Evolutionary conservation across 2,888 invertebrate genomes (phyloP).

Genomic region (Latrodectus elegans): DNA sequence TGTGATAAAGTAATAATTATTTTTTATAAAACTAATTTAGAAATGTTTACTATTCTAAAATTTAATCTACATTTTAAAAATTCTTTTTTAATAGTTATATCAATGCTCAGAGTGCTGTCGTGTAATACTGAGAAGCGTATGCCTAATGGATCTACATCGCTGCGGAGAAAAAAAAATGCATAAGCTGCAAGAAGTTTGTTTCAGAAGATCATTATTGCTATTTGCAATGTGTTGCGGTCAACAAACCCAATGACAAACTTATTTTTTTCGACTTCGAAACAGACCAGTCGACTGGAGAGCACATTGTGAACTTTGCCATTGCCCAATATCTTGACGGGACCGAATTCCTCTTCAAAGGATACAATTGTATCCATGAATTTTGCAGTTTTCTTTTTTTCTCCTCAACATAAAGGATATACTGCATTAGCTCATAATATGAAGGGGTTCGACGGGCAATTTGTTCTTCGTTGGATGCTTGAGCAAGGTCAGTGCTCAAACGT

Average conservation of each 20-base stretch:
- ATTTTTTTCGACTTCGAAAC: conserved; percentile 44
- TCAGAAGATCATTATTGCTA: neutral
- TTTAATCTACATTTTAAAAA: too few species aligned
- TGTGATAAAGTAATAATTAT: too few species aligned
- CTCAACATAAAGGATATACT: conserved; percentile 3
- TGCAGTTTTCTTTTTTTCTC: conserved; percentile 16
- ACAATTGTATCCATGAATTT: conserved; percentile 6
- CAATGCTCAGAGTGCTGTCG: conserved; percentile 9
- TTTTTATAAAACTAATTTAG: too few species aligned
- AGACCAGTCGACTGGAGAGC: conserved; percentile 25
- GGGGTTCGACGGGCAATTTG: conserved; percentile 36
- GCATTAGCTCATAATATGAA: conserved; percentile 34
- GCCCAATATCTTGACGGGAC: conserved; percentile 1
- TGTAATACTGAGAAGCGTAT: conserved; percentile 3
- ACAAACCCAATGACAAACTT: neutral
- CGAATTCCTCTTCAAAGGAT: conserved; percentile 23
- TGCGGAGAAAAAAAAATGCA: neutral
- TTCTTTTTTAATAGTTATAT: neutral
- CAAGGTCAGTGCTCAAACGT: neutral
- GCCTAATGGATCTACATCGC: neutral
- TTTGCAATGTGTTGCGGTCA: neutral
- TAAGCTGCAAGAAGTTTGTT: conserved; percentile 11
- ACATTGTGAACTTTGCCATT: conserved; percentile 33
- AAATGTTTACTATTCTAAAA: too few species aligned
- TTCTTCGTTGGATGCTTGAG: neutral